phyloP scores from a whole-genome alignment of 2,797 vertebrate genomes.

The Amblyopsis hoosieri region DNA sequence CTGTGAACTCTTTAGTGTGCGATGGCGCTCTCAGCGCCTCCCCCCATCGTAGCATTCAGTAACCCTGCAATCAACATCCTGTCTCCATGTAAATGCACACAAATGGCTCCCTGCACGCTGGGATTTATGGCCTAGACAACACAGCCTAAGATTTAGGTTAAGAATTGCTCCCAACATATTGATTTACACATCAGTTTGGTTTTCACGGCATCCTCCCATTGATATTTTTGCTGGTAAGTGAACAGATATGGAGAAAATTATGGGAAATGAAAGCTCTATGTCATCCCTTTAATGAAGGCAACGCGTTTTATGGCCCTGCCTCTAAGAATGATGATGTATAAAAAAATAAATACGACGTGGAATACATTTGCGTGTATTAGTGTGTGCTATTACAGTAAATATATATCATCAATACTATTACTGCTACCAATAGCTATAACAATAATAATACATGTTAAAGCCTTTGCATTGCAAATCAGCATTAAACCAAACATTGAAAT shows the following conservation, averaged over 20 bases:
- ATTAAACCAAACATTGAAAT: too few relatives aligned
- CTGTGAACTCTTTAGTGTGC: slow-evolving; percentile 64
- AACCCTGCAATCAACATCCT: slow-evolving; percentile 73
- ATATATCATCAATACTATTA: too few relatives aligned
- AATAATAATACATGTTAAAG: too few relatives aligned
- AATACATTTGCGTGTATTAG: too few relatives aligned
- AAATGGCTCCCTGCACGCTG: slow-evolving; percentile 66
- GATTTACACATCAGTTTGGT: slow-evolving; percentile 73
- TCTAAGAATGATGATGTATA: too few relatives aligned
- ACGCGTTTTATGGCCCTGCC: neutral
- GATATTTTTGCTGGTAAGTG: slow-evolving; percentile 65
- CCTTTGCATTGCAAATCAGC: too few relatives aligned
- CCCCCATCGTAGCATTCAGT: slow-evolving; percentile 58
- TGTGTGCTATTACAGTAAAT: too few relatives aligned
- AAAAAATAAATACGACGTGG: too few relatives aligned
- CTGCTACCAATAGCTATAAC: too few relatives aligned
- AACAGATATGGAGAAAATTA: slow-evolving; percentile 76
- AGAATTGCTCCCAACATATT: slow-evolving; percentile 73
- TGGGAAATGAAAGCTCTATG: slow-evolving; percentile 36
- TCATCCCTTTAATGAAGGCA: slow-evolving; percentile 21
- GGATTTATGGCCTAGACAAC: slow-evolving; percentile 67
- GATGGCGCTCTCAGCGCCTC: slow-evolving; percentile 45
- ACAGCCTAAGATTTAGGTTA: slow-evolving; percentile 69
- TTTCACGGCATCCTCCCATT: slow-evolving; percentile 70
- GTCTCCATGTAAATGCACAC: slow-evolving; percentile 76